These are phyloP conservation scores for Varanus komodoensis DNA, from an alignment of 2,113 vertebrate species.

Conservation along the genomic window DNA sequence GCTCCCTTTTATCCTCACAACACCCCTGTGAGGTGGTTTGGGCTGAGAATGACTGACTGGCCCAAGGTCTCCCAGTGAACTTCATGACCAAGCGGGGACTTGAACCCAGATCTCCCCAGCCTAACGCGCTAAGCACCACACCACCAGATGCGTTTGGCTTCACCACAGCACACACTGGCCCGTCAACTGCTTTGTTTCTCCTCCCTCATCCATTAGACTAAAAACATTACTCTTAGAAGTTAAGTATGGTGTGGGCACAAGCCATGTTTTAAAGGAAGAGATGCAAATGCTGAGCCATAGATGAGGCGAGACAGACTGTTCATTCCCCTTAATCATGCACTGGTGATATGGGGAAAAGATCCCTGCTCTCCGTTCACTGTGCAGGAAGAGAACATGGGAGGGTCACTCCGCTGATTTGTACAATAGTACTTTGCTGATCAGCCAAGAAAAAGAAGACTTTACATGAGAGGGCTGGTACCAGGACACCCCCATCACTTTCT, in stretches of 20 bases:
- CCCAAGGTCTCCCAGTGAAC: too few species aligned
- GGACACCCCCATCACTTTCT: neutral
- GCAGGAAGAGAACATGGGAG: neutral
- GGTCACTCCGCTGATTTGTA: neutral
- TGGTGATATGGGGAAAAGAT: neutral
- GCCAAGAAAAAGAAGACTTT: neutral
- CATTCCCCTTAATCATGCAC: neutral
- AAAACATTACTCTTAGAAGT: neutral
- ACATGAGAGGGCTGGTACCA: neutral
- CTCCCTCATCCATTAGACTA: neutral
- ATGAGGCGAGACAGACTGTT: neutral
- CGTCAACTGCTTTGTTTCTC: neutral
- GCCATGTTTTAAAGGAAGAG: neutral
- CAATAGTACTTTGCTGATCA: neutral
- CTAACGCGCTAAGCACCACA: too few species aligned
- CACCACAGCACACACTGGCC: neutral
- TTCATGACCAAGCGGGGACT: too few species aligned
- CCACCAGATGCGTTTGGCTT: neutral
- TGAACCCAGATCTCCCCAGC: too few species aligned
- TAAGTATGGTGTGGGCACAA: neutral
- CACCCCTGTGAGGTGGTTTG: too few species aligned
- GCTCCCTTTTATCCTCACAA: too few species aligned
- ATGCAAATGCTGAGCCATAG: neutral
- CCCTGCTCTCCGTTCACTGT: neutral
- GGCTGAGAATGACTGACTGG: too few species aligned